A percentile compares a stretch with the other conserved stretches of the same genome.
Evolutionary conservation across 2,888 invertebrate genomes (phyloP).

Genomic region (Microctonus brassicae): DNA sequence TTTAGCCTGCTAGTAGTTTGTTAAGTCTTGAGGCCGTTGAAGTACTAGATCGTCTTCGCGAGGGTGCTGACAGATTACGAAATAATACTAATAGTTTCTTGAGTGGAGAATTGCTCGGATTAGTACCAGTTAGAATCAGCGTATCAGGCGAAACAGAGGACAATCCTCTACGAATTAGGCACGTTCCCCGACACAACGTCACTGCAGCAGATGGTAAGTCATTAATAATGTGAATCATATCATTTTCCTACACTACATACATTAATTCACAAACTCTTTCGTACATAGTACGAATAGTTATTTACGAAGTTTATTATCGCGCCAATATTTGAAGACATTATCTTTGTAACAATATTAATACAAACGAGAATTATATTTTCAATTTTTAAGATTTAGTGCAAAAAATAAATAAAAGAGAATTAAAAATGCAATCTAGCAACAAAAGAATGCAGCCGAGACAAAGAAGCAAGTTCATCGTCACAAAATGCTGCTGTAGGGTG

Average conservation of each 20-base stretch:
- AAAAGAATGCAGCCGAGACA: conserved; percentile 66
- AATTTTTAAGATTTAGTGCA: too few species aligned
- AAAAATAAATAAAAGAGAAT: background rate
- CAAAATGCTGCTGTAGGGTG: conserved; percentile 67
- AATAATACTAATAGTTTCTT: conserved; percentile 86
- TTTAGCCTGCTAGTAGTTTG: conserved; percentile 57
- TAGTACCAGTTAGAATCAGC: conserved; percentile 72
- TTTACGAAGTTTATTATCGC: too few species aligned
- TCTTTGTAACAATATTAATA: too few species aligned
- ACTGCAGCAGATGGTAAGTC: conserved; percentile 60
- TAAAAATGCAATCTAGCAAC: conserved; percentile 47
- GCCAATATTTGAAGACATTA: too few species aligned
- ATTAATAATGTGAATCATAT: background rate
- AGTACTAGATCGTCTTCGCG: conserved; percentile 77
- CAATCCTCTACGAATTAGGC: conserved; percentile 63
- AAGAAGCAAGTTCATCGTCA: conserved; percentile 67
- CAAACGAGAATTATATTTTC: too few species aligned
- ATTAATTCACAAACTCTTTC: too few species aligned
- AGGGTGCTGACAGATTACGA: conserved; percentile 79
- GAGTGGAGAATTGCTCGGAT: conserved; percentile 77
- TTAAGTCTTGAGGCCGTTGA: conserved; percentile 74
- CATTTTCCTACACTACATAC: background rate
- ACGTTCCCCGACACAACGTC: conserved; percentile 61
- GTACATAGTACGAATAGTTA: too few species aligned
- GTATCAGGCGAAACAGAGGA: conserved; percentile 65